Conservation (phyloP, 2,113 vertebrate species). For the Solenodon paradoxus region DNA sequence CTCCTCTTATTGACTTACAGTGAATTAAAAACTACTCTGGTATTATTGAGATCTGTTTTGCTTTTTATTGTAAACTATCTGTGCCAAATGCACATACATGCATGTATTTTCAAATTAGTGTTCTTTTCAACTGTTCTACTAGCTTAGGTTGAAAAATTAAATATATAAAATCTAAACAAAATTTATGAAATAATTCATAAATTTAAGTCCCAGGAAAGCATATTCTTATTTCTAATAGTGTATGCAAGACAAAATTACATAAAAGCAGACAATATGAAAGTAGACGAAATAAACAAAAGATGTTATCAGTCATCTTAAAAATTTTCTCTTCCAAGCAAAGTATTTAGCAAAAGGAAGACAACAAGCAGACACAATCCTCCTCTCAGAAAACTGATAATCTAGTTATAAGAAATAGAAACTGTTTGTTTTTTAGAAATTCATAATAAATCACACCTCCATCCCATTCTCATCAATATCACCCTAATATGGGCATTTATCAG, state of each 20-base stretch:
- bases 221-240: neutral
- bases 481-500: neutral
- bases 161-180: slow-evolving; percentile 15
- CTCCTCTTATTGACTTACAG: slow-evolving; percentile 11
- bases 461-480: neutral
- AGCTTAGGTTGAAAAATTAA: slow-evolving; percentile 43
- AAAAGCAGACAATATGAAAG: slow-evolving; percentile 18
- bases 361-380: neutral
- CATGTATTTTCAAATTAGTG: slow-evolving; percentile 8
- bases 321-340: neutral
- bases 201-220: neutral
- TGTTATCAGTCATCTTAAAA: neutral
- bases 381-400: neutral
- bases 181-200: neutral
- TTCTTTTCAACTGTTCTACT: neutral
- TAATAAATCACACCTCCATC: neutral
- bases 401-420: neutral
- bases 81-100: neutral
- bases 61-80: neutral
- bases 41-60: neutral
- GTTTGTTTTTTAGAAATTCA: neutral
- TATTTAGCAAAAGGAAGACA: neutral
- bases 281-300: neutral
- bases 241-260: neutral
- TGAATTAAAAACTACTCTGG: slow-evolving; percentile 38